phyloP scores from a whole-genome alignment of 2,113 vertebrate species.

The Anoplopoma fimbria region DNA sequence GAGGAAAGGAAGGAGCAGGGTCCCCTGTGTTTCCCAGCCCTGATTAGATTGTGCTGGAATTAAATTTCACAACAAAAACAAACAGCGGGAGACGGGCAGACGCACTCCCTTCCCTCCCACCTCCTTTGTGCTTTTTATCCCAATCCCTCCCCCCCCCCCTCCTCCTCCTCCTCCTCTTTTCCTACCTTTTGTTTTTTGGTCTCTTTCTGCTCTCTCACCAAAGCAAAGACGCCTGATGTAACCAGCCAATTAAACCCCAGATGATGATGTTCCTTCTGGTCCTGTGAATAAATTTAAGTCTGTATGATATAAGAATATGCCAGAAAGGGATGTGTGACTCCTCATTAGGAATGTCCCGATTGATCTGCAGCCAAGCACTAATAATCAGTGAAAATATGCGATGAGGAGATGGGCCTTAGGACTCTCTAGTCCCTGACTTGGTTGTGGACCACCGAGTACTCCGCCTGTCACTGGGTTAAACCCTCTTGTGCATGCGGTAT shows the following conservation, averaged over 20 bases:
- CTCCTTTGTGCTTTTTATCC: conserved; percentile 20
- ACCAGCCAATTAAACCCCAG: conserved; percentile 34
- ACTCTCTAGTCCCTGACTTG: neutral
- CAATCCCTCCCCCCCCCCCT: neutral
- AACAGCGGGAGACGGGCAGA: conserved; percentile 38
- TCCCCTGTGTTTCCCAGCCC: conserved; percentile 50
- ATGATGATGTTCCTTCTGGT: conserved; percentile 14
- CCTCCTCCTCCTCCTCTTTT: neutral
- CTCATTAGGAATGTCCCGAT: neutral
- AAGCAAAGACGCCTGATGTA: conserved; percentile 18
- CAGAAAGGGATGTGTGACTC: neutral
- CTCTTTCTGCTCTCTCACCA: conserved; percentile 8
- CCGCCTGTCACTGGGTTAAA: no score
- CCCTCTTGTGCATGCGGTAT: no score
- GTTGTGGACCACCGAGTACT: no score
- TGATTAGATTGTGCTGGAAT: conserved; percentile 63
- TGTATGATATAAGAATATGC: conserved; percentile 25
- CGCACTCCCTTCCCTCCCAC: conserved; percentile 8
- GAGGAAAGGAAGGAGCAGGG: conserved; percentile 13
- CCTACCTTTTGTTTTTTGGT: neutral
- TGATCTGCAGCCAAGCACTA: neutral
- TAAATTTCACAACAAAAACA: conserved; percentile 66
- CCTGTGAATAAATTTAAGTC: conserved; percentile 4
- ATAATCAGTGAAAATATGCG: neutral
- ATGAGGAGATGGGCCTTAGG: neutral